These are phyloP conservation scores for Fragum whitleyi DNA, from an alignment of 2,888 invertebrate species.

Conservation along the genomic window DNA sequence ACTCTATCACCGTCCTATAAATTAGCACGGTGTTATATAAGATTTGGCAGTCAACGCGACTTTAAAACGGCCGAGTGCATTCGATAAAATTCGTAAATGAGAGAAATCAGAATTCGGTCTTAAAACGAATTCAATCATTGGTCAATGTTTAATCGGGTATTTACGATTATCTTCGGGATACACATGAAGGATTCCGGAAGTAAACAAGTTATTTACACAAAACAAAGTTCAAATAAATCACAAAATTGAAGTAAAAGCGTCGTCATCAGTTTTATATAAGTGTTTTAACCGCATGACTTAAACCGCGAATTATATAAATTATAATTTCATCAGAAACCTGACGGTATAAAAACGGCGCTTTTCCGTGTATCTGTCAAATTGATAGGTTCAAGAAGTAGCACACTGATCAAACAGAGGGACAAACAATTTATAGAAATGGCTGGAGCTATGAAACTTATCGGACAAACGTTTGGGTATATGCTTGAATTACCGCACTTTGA, in stretches of 20 bases:
- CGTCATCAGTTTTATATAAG: not conserved
- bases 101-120: too few species aligned
- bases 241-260: not conserved
- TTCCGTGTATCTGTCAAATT: not conserved
- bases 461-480: slow-evolving; percentile 54
- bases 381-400: not conserved
- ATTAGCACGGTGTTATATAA: not conserved
- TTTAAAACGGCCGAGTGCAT: not conserved
- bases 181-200: not conserved
- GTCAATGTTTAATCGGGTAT: not conserved
- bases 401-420: not conserved
- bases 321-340: not conserved
- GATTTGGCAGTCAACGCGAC: not conserved
- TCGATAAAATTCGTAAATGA: not conserved
- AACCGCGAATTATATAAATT: not conserved
- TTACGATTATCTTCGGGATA: not conserved
- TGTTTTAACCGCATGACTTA: not conserved
- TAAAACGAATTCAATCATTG: not conserved
- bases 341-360: not conserved
- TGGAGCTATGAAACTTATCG: slow-evolving; percentile 36
- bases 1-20: not conserved
- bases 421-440: not conserved
- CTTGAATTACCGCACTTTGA: slow-evolving; percentile 65
- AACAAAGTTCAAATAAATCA: not conserved
- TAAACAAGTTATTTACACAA: not conserved